A percentile compares a stretch with the other conserved stretches of the same genome.
Evolutionary conservation across 2,888 invertebrate species (phyloP).

Genomic region (Latrodectus hesperus): DNA sequence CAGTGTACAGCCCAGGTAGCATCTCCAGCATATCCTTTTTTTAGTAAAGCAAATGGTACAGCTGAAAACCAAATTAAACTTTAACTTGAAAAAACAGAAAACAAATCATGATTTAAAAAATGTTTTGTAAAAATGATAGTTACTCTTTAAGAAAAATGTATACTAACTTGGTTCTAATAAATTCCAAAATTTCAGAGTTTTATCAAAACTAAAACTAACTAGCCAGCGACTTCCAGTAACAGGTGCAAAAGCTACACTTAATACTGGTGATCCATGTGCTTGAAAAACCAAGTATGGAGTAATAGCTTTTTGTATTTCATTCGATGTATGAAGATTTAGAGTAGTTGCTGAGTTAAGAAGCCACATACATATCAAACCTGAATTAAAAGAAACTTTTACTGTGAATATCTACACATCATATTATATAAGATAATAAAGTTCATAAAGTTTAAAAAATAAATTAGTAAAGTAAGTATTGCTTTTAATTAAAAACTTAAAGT

Average conservation of each 20-base stretch:
- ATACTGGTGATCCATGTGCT: constrained; percentile 79
- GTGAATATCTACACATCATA: too few relatives aligned
- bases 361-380: constrained; percentile 81
- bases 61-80: too few relatives aligned
- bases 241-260: constrained; percentile 75
- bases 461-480: too few relatives aligned
- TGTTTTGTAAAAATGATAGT: too few relatives aligned
- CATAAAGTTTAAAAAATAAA: too few relatives aligned
- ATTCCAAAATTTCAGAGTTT: constrained; percentile 68
- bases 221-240: constrained; percentile 70
- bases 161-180: constrained; percentile 73
- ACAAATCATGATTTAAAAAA: too few relatives aligned
- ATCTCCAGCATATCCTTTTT: too few relatives aligned
- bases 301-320: constrained; percentile 75
- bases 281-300: constrained; percentile 80
- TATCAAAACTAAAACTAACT: constrained; percentile 60
- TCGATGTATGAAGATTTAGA: constrained; percentile 75
- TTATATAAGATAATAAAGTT: too few relatives aligned
- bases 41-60: too few relatives aligned
- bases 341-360: constrained; percentile 79
- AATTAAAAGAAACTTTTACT: neutral
- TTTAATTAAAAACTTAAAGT: too few relatives aligned
- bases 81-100: too few relatives aligned
- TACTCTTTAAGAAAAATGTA: neutral
- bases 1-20: too few relatives aligned